Percentiles rank a stretch among this genome's conserved stretches.
phyloP scores from a whole-genome alignment of 2,113 vertebrate genomes.

The Pseudonaja textilis region DNA sequence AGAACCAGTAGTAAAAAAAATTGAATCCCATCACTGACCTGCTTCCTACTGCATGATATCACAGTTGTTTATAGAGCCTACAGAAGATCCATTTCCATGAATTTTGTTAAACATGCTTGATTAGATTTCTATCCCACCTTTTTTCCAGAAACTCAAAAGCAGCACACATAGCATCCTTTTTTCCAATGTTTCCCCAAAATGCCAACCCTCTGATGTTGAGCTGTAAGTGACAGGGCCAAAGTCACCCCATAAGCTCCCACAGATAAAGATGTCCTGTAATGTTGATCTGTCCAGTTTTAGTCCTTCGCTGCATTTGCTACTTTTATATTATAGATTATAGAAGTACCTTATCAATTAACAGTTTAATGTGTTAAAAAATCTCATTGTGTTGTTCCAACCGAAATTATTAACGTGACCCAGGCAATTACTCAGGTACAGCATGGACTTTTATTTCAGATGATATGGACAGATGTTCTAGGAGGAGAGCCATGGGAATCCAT shows the following conservation, averaged over 20 bases:
- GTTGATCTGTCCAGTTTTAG: background rate
- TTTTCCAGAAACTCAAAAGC: background rate
- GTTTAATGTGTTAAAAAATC: too few relatives aligned
- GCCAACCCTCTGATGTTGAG: background rate
- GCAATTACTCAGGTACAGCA: background rate
- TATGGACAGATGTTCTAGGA: background rate
- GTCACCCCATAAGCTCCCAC: background rate
- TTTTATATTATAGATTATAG: background rate
- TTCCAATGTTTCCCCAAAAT: background rate
- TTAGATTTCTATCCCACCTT: background rate
- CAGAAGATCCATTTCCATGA: background rate
- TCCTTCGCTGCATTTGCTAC: background rate
- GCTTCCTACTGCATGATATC: background rate
- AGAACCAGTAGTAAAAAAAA: too few relatives aligned
- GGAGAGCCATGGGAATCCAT: background rate
- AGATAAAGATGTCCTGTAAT: background rate
- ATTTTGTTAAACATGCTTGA: background rate
- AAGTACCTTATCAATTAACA: too few relatives aligned
- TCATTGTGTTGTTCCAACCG: background rate
- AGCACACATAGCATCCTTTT: background rate
- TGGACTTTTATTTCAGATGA: background rate
- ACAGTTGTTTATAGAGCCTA: background rate
- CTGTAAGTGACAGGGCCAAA: background rate
- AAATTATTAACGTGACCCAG: background rate
- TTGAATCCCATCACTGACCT: background rate